These are phyloP conservation scores for Metacarcinus magister DNA, from an alignment of 2,888 invertebrate genomes.

Conservation along the genomic window DNA sequence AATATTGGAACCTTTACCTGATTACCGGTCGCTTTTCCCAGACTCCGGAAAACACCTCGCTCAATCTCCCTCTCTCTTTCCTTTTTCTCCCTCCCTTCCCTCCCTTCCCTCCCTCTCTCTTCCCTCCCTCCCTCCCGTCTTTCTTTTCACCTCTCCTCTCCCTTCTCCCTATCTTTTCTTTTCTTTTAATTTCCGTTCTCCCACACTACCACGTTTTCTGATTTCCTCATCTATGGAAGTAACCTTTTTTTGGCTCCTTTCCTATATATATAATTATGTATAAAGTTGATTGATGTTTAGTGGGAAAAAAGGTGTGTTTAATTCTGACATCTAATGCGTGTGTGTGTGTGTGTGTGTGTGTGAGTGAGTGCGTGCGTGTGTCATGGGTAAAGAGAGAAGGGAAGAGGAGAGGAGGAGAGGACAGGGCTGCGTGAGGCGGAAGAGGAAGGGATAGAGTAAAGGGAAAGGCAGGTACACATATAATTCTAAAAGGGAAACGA, in stretches of 20 bases:
- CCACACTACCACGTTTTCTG: neutral
- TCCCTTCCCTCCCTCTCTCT: neutral
- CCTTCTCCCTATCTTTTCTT: neutral
- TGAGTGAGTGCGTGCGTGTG: neutral
- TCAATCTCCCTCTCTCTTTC: constrained; percentile 33
- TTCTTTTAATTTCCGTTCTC: neutral
- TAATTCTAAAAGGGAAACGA: neutral
- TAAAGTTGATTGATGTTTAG: neutral
- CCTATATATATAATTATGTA: neutral
- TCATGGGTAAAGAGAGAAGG: neutral
- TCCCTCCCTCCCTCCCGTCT: neutral
- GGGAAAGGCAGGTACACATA: neutral
- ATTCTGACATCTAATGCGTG: neutral
- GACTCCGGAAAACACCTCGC: constrained; percentile 35
- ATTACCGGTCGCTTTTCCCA: constrained; percentile 17
- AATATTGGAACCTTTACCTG: constrained; percentile 33
- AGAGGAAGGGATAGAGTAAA: neutral
- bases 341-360: neutral
- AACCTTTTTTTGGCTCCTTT: neutral
- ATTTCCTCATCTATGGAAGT: neutral
- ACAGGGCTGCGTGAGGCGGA: neutral
- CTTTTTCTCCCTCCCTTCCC: neutral
- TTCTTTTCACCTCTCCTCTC: neutral
- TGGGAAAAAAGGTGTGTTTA: neutral
- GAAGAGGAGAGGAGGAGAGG: neutral